Evolutionary conservation across 2,113 vertebrate genomes (phyloP), one percentile per base, ranked within the genome.

Genomic region (Cromileptes altivelis): DNA sequence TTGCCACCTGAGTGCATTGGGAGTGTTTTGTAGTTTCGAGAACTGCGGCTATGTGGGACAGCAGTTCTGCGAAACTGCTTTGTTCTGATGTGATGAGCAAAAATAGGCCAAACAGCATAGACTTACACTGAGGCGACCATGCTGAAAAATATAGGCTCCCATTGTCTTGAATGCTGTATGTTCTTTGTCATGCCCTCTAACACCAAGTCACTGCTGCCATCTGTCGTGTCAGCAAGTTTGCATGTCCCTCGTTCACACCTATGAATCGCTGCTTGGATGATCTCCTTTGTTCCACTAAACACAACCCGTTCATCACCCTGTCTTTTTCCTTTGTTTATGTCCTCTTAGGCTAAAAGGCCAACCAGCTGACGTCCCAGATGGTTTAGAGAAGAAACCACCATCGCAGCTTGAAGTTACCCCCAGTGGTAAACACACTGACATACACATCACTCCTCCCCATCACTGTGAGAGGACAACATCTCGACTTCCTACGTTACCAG

Each of bases 391-490:
- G 58, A 86, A 80, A 71, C 14, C 40, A 2, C 17, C 70, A 30
- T 73, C 42, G 0, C 68, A 30, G 7, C 30, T 30, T 4, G 75
- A 49, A 3, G 60, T 71, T 27, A 23, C 77, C 1, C 5, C 74
- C 27, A 49, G 40, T 47, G 56, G 71, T 14, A 13, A 40, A 37
- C 69, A 37, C 74, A 52, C 19, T 23, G 53, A 67, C 42, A 60
- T 1, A 30, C 45, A 14, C 63, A 0, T 9, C 47, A 2, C 72
- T 73, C 23, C 55, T 57, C 67, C 70, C 2, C 80, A 75, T 47
- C 83, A 79, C 21, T 75, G 37, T 71, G 92, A 93, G 62, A 88
- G 81, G 72, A 91, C 84, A 21, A 84, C 89, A 25, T 85, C 90
- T 53, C 77, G 93, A 30, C 93, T 92, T 45, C 90, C 94, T 12